Evolutionary conservation across 2,113 vertebrate species (phyloP).

Genomic region (Phyllopteryx taeniolatus): DNA sequence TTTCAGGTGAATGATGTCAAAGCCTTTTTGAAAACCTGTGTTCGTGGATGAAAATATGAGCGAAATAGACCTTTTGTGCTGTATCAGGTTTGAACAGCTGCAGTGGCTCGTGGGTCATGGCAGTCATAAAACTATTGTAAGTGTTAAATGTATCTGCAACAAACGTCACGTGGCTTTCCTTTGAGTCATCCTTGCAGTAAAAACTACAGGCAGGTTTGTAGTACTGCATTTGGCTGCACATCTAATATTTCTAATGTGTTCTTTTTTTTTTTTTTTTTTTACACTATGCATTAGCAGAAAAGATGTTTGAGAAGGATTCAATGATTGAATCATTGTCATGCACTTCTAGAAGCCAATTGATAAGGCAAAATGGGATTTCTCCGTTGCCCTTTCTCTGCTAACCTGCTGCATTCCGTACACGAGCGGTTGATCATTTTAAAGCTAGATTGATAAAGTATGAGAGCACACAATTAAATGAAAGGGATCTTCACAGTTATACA

Average conservation of each 20-base stretch:
- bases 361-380: too few relatives aligned
- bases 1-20: not conserved
- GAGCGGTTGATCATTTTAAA: too few relatives aligned
- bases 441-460: too few relatives aligned
- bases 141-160: constrained; percentile 45
- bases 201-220: not conserved
- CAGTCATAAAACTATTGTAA: constrained; percentile 29
- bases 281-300: too few relatives aligned
- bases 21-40: not conserved
- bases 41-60: not conserved
- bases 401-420: too few relatives aligned
- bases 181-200: constrained; percentile 36
- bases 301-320: too few relatives aligned
- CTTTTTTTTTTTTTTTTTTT: not conserved
- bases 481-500: too few relatives aligned
- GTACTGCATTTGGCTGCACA: not conserved
- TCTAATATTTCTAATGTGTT: not conserved
- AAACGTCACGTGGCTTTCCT: constrained; percentile 40
- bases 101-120: constrained; percentile 46
- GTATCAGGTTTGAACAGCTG: constrained; percentile 6
- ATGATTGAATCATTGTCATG: too few relatives aligned
- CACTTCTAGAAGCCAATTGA: too few relatives aligned
- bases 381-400: too few relatives aligned
- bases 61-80: not conserved
- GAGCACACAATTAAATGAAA: too few relatives aligned